Evolutionary conservation across 2,797 vertebrate species (phyloP), one percentile per base, ranked within the genome.

Genomic region (Urocyon cinereoargenteus): DNA sequence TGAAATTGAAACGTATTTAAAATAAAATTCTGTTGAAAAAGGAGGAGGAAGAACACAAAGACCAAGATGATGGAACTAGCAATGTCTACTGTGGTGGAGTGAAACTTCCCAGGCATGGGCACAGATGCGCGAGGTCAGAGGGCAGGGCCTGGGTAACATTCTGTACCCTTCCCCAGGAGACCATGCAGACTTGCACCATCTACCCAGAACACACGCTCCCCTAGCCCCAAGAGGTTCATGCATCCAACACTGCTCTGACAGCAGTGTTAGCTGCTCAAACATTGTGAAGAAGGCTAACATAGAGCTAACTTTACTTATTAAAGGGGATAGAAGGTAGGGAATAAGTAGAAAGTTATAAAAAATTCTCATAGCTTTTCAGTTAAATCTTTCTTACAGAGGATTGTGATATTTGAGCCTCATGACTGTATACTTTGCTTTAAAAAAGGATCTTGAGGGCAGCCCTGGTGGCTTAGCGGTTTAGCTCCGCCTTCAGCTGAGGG

Each of bases 361-460:
- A 88, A 88, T 49, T 83, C 55, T 70, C 36, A 40, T 61, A 75
- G 79, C n/a, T 94, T 78, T 77, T 49, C 21, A 59, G 31, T n/a
- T 77, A 77, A 93, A 61, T 93, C n/a, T 96, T 86, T 75, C 62
- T 57, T 94, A 62, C 0, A 84, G 31, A 72, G 5, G 2, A 16
- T 45, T 93, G 19, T 95, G 19, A 12, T 77, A 87, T 77, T 96
- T 86, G 36, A 94, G 9, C 9, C 2, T 96, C 53, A 22, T 31
- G 26, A 9, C 51, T 86, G 4, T 77, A 36, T 61, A 51, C 1
- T 0, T 79, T 68, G 73, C 75, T 89, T 70, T 94, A 2, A 28
- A 95, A 89, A 40, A 19, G 16, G 1, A 28, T 72, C 24, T 51
- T 90, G 16, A 61, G 40, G 40, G 40, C 40, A 1, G 40, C 40